Conservation (phyloP, 2,888 invertebrate species). For the Thecophora atra region DNA sequence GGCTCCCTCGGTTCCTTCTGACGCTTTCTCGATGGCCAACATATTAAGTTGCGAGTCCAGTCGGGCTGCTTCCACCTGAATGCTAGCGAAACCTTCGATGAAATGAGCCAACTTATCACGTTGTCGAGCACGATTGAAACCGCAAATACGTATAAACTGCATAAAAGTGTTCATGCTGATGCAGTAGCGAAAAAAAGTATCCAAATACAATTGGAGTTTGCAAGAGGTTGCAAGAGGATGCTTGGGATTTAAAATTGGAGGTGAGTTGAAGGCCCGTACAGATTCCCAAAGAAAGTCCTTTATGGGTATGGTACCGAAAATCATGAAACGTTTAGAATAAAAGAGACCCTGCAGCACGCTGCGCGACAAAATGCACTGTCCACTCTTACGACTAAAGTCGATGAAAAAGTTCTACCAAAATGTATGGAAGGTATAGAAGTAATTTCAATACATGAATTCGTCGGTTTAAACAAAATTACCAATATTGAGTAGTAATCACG, state of each 20-base stretch:
- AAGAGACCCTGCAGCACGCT: conserved; percentile 88
- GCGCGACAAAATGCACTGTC: conserved; percentile 90
- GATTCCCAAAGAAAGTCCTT: conserved; percentile 87
- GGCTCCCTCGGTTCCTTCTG: conserved; percentile 72
- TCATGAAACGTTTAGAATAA: conserved; percentile 64
- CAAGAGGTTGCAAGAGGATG: conserved; percentile 68
- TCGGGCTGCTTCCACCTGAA: conserved; percentile 90
- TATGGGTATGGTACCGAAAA: conserved; percentile 68
- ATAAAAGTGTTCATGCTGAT: conserved; percentile 80
- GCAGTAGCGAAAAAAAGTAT: conserved; percentile 87
- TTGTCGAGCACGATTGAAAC: conserved; percentile 95
- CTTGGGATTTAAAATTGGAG: conserved; percentile 85
- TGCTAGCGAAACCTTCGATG: conserved; percentile 82
- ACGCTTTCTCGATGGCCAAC: conserved; percentile 71
- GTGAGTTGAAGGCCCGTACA: conserved; percentile 86
- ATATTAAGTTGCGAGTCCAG: conserved; percentile 86
- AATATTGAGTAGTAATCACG: conserved; percentile 83
- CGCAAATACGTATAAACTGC: conserved; percentile 86
- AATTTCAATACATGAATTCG: not conserved
- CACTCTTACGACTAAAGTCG: conserved; percentile 86
- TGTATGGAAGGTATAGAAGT: not conserved
- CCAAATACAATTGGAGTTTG: conserved; percentile 83
- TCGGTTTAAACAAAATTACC: conserved; percentile 68
- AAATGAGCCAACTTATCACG: conserved; percentile 91
- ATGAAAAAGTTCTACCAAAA: conserved; percentile 84